These are phyloP conservation scores for Peromyscus maniculatus DNA, from an alignment of 2,113 vertebrate species.

Conservation along the genomic window DNA sequence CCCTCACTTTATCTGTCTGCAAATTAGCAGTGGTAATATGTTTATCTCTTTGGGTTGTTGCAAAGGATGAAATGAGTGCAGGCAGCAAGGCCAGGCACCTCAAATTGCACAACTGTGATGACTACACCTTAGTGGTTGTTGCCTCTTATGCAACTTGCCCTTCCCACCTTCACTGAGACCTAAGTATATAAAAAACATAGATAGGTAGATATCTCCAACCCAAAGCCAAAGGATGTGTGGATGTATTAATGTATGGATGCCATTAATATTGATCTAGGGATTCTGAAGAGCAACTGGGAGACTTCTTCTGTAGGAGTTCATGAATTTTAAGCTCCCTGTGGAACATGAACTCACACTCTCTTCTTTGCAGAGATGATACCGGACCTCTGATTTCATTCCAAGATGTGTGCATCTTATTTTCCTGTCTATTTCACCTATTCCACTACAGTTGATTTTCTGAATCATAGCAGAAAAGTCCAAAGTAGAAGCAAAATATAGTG, in stretches of 20 bases:
- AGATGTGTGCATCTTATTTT: slow-evolving; percentile 46
- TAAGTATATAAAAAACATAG: neutral
- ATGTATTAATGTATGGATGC: neutral
- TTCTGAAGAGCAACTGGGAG: neutral
- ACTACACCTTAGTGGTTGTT: neutral
- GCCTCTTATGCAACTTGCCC: neutral
- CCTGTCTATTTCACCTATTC: slow-evolving; percentile 36
- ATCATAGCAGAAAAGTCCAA: slow-evolving; percentile 28
- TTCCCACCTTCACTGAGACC: neutral
- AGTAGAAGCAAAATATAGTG: slow-evolving; percentile 49
- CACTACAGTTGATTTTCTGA: slow-evolving; percentile 43
- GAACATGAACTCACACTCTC: neutral
- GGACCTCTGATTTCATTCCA: neutral
- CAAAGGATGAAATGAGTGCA: neutral
- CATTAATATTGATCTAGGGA: neutral
- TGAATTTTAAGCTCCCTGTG: slow-evolving; percentile 48
- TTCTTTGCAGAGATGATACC: slow-evolving; percentile 19
- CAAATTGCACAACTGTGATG: rapidly evolving
- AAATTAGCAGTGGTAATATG: neutral
- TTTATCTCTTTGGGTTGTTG: neutral
- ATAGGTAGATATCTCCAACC: neutral
- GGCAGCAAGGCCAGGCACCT: neutral
- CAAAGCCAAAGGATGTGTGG: neutral
- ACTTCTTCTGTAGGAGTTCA: slow-evolving; percentile 52
- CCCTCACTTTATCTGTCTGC: neutral